Base-by-base conservation (phyloP, 2,113 vertebrate species). In the Saimiri boliviensis region DNA sequence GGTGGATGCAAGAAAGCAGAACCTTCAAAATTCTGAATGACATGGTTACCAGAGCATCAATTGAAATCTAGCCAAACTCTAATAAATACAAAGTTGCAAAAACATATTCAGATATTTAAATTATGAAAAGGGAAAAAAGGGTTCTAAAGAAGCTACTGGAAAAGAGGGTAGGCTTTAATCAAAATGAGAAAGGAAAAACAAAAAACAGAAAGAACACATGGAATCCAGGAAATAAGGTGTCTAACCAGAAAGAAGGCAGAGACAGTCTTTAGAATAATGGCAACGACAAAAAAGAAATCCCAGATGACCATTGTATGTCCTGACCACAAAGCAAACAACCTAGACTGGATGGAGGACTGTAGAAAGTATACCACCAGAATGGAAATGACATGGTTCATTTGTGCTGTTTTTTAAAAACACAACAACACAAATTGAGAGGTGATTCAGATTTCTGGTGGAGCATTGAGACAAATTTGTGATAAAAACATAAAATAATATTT, bases 321-420 rank as follows among this genome's bases (percentile, higher is more conserved):
- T 82, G 6, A 82, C 12, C 56, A 82, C 52, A 42, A 25, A 25
- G 9, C n/a, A 40, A 32, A 2, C 11, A 8, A 3, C 81, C 7
- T 47, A 49, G 37, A 56, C 23, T 0, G 49, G 6, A 10, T 42
- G 27, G 47, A 16, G 2, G 8, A 0, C 14, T 42, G 6, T 4
- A 35, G 47, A 13, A 66, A 35, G 3, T 42, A 23, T 5, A 25
- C 5, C 14, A 30, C 14, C 14, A 37, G 5, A 86, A 40, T 40
- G 35, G 30, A 86, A 71, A 86, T 20, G 45, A 71, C 27, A 30
- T 30, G 35, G 21, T 30, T 19, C 30, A 52, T 54, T 54, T 49
- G 9, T 49, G 9, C 37, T 8, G 3, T 21, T 66, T 45, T 66
- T 79, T 45, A 63, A 89, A 58, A 85, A 83, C 1, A 42, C 12